These are phyloP conservation scores for Eublepharis macularius DNA, from an alignment of 2,113 vertebrate genomes.

Conservation along the genomic window DNA sequence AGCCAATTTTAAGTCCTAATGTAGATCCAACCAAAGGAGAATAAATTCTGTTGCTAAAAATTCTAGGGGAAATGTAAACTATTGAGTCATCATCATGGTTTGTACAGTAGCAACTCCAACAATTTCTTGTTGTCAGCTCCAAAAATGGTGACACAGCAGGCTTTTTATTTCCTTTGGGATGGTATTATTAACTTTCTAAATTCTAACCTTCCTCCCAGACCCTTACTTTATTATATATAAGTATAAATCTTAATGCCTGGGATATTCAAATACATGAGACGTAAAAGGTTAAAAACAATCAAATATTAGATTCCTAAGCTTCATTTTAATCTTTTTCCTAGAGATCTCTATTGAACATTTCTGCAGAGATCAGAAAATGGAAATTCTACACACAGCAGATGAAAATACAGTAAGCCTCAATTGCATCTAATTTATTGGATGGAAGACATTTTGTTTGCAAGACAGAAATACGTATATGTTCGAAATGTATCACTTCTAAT, in stretches of 20 bases:
- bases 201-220: not conserved
- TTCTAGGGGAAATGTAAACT: not conserved
- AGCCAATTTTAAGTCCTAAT: not conserved
- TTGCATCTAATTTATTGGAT: not conserved
- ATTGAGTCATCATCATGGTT: not conserved
- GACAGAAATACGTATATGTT: slow-evolving; percentile 7
- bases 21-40: not conserved
- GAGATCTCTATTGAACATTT: slow-evolving; percentile 2
- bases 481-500: not conserved
- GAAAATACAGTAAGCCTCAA: not conserved
- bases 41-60: not conserved
- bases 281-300: not conserved
- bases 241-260: not conserved
- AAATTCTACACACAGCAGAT: slow-evolving; percentile 19
- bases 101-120: not conserved
- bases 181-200: not conserved
- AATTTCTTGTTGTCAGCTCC: not conserved
- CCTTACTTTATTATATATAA: not conserved
- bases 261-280: not conserved
- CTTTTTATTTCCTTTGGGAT: not conserved
- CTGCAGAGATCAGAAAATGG: not conserved
- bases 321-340: slow-evolving; percentile 13
- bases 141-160: not conserved
- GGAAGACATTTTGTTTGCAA: slow-evolving; percentile 12
- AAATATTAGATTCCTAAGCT: not conserved